Evolutionary conservation across 2,888 invertebrate genomes (phyloP).

Genomic region (Meta bourneti): DNA sequence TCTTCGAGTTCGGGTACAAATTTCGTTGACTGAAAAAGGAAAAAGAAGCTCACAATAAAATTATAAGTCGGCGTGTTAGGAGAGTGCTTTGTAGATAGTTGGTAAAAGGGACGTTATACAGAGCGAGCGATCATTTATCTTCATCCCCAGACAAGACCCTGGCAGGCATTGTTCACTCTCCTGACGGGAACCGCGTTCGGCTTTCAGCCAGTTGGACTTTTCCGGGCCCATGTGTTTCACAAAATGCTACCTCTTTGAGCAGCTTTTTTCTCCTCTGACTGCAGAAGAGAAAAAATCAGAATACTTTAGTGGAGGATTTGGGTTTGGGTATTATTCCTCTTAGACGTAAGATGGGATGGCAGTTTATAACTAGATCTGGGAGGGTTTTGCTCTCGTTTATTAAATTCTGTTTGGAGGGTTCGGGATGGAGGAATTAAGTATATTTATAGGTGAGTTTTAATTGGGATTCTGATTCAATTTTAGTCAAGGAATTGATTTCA

Average conservation of each 20-base stretch:
- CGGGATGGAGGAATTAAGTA: not conserved
- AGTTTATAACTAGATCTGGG: not conserved
- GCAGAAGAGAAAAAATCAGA: not conserved
- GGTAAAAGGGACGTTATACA: slow-evolving; percentile 44
- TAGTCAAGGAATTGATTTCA: no score
- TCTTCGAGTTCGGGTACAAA: not conserved
- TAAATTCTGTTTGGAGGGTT: not conserved
- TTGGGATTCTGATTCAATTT: no score
- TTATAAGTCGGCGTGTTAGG: slow-evolving; percentile 46
- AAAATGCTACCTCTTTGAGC: slow-evolving; percentile 26
- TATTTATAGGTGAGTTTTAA: no score
- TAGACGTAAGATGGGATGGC: not conserved
- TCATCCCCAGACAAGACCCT: slow-evolving; percentile 49
- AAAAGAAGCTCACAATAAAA: slow-evolving; percentile 54
- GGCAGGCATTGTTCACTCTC: slow-evolving; percentile 63
- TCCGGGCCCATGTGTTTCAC: not conserved
- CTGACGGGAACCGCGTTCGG: slow-evolving; percentile 59
- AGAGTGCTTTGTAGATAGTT: slow-evolving; percentile 48
- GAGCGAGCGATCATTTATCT: slow-evolving; percentile 59
- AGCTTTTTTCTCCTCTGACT: not conserved
- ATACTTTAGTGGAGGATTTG: not conserved
- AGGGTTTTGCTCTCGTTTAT: not conserved
- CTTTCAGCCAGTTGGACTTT: slow-evolving; percentile 58
- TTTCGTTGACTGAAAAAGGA: slow-evolving; percentile 11
- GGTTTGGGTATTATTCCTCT: not conserved